These are phyloP conservation scores for Euzophera pinguis DNA, from an alignment of 2,888 invertebrate genomes.

Conservation along the genomic window DNA sequence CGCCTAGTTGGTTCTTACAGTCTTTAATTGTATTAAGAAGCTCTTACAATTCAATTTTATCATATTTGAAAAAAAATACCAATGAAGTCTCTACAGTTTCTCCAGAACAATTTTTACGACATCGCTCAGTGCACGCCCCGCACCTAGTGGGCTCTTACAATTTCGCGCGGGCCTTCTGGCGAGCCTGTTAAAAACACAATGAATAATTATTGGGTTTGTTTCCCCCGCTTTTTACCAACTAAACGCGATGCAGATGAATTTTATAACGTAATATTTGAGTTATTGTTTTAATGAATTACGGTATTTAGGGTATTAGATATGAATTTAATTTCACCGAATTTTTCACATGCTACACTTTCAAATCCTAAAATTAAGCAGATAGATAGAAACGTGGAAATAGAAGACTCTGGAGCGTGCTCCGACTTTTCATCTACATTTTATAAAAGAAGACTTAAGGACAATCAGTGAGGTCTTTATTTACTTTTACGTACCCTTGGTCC, in stretches of 20 bases:
- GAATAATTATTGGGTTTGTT: constrained; percentile 66
- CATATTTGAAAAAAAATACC: background rate
- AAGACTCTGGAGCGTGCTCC: too few relatives aligned
- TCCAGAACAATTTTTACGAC: constrained; percentile 67
- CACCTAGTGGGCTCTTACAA: constrained; percentile 64
- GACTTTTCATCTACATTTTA: too few relatives aligned
- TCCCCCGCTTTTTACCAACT: constrained; percentile 7
- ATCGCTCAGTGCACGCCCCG: constrained; percentile 54
- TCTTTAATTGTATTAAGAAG: constrained; percentile 26
- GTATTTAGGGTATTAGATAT: background rate
- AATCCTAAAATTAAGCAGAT: too few relatives aligned
- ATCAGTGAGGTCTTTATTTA: too few relatives aligned
- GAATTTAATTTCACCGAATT: too few relatives aligned
- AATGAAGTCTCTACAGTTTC: constrained; percentile 40
- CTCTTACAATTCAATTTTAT: background rate
- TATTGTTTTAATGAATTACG: background rate
- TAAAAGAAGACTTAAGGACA: too few relatives aligned
- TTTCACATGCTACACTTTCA: too few relatives aligned
- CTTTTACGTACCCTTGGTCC: too few relatives aligned
- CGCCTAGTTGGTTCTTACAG: constrained; percentile 64
- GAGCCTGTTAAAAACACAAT: constrained; percentile 74
- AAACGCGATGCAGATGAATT: constrained; percentile 11
- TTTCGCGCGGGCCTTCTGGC: constrained; percentile 60
- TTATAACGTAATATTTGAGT: constrained; percentile 8
- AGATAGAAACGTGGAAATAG: too few relatives aligned